Evolutionary conservation across 2,113 vertebrate species (phyloP).

Genomic region (Heptranchias perlo): DNA sequence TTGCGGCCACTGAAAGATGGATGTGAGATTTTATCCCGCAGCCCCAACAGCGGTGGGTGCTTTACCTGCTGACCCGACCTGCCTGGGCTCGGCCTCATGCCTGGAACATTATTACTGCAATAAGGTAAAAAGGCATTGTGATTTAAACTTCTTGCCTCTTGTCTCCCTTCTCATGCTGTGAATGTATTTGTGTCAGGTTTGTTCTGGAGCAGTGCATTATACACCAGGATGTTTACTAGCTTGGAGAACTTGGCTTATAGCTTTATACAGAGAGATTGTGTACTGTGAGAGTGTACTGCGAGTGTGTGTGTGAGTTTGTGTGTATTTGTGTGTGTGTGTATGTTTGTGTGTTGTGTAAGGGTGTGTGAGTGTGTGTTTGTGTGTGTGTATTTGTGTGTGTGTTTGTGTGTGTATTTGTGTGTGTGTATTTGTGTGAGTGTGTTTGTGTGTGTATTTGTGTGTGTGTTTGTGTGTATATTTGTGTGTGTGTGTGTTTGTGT

Average conservation of each 20-base stretch:
- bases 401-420: background rate
- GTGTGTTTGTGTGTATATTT: background rate
- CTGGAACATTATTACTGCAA: slow-evolving; percentile 95
- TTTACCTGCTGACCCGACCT: slow-evolving; percentile 80
- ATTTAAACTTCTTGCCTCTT: background rate
- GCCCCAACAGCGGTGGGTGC: slow-evolving; percentile 86
- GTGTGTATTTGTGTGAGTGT: background rate
- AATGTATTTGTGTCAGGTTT: background rate
- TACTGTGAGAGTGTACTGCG: background rate
- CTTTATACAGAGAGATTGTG: background rate
- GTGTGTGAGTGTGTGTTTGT: background rate
- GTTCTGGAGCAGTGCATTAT: background rate
- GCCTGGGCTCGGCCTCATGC: slow-evolving; percentile 60
- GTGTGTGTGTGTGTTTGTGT: background rate
- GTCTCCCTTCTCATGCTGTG: background rate
- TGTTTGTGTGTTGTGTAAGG: background rate
- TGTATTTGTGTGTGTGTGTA: background rate
- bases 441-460: too few species aligned
- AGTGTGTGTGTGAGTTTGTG: background rate
- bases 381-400: background rate
- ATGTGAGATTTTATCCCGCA: slow-evolving; percentile 92
- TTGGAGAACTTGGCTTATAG: background rate
- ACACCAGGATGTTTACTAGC: background rate
- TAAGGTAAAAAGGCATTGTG: slow-evolving; percentile 70
- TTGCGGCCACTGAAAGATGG: slow-evolving; percentile 74